phyloP scores from a whole-genome alignment of 2,797 vertebrate species.

The Rhinatrema bivittatum region DNA sequence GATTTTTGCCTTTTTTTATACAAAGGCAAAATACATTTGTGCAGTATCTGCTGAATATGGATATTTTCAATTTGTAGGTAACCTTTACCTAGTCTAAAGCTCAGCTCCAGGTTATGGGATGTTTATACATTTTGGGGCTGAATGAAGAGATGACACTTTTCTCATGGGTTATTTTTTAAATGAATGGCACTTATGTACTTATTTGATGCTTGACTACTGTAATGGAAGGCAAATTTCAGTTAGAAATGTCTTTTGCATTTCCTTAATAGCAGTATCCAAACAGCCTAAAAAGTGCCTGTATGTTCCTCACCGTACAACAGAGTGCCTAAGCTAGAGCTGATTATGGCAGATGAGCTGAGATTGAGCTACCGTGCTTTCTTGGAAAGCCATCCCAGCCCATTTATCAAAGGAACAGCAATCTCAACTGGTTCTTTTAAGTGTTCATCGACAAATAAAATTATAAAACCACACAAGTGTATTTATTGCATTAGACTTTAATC shows the following conservation, averaged over 20 bases:
- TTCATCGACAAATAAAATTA: conserved; percentile 52
- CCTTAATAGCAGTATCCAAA: too few relatives aligned
- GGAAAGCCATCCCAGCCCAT: conserved; percentile 35
- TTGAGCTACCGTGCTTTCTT: conserved; percentile 26
- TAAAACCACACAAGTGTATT: too few relatives aligned
- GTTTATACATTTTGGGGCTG: too few relatives aligned
- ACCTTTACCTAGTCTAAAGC: conserved; percentile 7
- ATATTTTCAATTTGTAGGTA: conserved; percentile 20
- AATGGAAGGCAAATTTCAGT: neutral
- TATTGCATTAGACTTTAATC: too few relatives aligned
- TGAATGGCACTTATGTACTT: too few relatives aligned
- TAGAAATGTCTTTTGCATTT: too few relatives aligned
- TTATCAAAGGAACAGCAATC: conserved; percentile 30
- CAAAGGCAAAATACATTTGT: conserved; percentile 30
- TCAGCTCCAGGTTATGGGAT: too few relatives aligned
- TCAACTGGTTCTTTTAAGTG: conserved; percentile 33
- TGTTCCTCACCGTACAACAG: conserved; percentile 34
- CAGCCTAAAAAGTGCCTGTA: conserved; percentile 64
- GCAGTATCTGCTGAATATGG: conserved; percentile 29
- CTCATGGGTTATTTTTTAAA: too few relatives aligned
- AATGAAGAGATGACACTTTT: too few relatives aligned
- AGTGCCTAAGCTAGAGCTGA: conserved; percentile 49
- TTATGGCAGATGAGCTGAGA: conserved; percentile 28
- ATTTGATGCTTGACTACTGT: too few relatives aligned
- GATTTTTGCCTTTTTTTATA: conserved; percentile 20